Conservation (phyloP, 2,888 invertebrate species). For the Julus scandinavius region DNA sequence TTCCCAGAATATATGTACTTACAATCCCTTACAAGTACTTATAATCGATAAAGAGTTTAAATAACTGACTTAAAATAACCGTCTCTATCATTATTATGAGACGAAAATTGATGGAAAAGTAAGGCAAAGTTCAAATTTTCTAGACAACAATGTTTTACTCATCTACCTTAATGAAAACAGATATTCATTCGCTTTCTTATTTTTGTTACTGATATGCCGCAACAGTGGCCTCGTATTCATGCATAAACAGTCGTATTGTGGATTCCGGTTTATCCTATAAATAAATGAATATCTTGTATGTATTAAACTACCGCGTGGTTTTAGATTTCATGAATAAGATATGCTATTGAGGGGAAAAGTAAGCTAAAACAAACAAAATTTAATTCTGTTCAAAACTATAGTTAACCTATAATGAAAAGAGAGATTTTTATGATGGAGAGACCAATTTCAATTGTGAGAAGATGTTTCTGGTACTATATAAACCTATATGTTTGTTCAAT, state of each 20-base stretch:
- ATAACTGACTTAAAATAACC: not conserved
- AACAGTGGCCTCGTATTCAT: not conserved
- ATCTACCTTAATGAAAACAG: not conserved
- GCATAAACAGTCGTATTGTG: not conserved
- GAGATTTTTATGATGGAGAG: too few relatives aligned
- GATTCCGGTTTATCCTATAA: not conserved
- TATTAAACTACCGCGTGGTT: not conserved
- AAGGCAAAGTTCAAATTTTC: not conserved
- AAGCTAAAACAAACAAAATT: not conserved
- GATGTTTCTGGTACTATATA: too few relatives aligned
- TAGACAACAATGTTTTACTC: not conserved
- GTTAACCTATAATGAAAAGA: too few relatives aligned
- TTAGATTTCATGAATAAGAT: not conserved
- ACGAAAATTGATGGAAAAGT: not conserved
- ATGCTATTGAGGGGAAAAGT: not conserved
- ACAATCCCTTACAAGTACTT: not conserved
- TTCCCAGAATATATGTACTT: not conserved
- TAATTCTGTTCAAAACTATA: not conserved
- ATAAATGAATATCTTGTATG: not conserved
- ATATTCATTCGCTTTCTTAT: not conserved
- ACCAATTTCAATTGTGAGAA: too few relatives aligned
- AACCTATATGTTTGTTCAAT: too few relatives aligned
- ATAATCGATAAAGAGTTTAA: not conserved
- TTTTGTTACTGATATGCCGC: not conserved
- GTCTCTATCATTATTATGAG: not conserved